Base-by-base conservation (phyloP, 2,113 vertebrate genomes). In the Trematocara stigmaticum region DNA sequence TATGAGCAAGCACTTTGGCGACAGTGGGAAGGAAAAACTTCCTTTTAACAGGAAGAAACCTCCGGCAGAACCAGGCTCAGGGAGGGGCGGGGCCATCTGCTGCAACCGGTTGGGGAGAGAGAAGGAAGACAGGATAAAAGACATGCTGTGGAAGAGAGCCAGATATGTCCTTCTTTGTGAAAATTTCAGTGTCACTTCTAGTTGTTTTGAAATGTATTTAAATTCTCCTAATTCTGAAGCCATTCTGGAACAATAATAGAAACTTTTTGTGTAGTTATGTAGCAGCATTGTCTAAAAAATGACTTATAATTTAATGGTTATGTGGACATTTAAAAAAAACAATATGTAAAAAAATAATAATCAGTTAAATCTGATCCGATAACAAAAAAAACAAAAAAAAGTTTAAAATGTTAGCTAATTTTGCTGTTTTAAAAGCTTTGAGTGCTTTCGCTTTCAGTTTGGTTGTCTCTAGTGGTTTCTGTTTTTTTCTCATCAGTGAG, bases 81-180 rank as follows among this genome's bases (percentile, higher is more conserved):
- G 31, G 57, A 35, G 15, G 57, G 57, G 57, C 1, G 3, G 57
- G 57, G 57, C 57, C 57, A 35, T 35, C 31, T 35, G 31, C 57
- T 0, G 57, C 29, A 0, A 0, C 15, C 1, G 5, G 1, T 1
- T 34, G 29, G 29, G 15, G 29, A 10, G 56, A 34, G 56, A 59
- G 29, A 59, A 0, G 56, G 29, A 34, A 34, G 0, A 59, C 56
- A 34, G 29, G 57, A 61, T 18, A 61, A 34, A 61, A 61, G 57
- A 61, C 57, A 61, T 18, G 29, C 3, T 34, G 15, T 34, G 57
- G 29, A 61, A 61, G 57, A 61, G 8, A 34, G 29, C 2, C 57
- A 61, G 31, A 47, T 47, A 47, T 29, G 9, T 29, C 23, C 13
- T 74, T 47, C 69, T 47, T 47, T 47, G 1, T 3, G 42, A 74